Conservation (phyloP, 1,140 invertebrate genomes). For the Zaprionus taronus region DNA sequence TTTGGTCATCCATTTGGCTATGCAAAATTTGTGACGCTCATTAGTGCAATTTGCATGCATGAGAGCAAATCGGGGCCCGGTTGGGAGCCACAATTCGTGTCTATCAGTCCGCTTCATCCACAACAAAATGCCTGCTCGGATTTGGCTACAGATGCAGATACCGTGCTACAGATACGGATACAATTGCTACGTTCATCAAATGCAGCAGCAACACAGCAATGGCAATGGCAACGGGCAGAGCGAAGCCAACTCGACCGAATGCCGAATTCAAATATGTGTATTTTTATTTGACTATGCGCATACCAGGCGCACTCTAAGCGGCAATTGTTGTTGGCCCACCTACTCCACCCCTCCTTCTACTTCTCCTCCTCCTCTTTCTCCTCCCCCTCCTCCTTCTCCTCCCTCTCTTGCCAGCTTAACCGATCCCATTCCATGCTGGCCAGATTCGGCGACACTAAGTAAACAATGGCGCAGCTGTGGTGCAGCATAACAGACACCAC, state of each 20-base stretch:
- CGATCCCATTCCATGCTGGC: constrained; percentile 42
- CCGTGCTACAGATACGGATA: constrained; percentile 22
- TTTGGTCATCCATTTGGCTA: constrained; percentile 64
- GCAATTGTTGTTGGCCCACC: constrained; percentile 22
- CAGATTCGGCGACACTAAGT: constrained; percentile 79
- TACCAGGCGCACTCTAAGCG: constrained; percentile 42
- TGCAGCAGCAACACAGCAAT: constrained; percentile 33
- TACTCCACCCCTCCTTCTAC: not conserved
- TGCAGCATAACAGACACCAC: constrained; percentile 63
- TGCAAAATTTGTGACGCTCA: constrained; percentile 75
- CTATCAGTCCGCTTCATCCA: constrained; percentile 56
- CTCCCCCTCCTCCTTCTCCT: not conserved
- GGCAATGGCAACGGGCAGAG: not conserved
- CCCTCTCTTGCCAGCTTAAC: not conserved
- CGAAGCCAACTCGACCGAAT: constrained; percentile 29
- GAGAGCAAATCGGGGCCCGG: constrained; percentile 70
- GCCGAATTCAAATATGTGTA: constrained; percentile 66
- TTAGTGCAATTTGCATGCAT: constrained; percentile 82
- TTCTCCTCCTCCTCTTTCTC: not conserved
- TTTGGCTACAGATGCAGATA: constrained; percentile 19
- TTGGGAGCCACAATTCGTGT: constrained; percentile 48
- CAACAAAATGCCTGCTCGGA: constrained; percentile 62
- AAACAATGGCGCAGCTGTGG: constrained; percentile 74
- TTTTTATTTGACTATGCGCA: constrained; percentile 61
- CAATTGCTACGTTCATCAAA: constrained; percentile 63